Evolutionary conservation across 2,113 vertebrate genomes (phyloP), one percentile per base, ranked within the genome.

Genomic region (Alectura lathami): DNA sequence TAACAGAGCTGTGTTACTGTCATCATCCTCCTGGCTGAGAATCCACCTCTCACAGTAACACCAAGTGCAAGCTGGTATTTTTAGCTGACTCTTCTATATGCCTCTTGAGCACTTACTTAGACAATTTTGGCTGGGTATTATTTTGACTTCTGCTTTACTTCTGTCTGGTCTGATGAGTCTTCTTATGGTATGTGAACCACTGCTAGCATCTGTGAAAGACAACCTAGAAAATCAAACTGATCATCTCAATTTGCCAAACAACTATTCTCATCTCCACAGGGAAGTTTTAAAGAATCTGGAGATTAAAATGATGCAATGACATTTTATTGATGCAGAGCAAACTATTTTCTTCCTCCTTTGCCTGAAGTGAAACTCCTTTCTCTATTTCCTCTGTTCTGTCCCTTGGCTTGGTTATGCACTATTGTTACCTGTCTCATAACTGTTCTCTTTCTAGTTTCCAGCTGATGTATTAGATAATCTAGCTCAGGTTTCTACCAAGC

Each of bases 1-100:
- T 88, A 94, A 96, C 30, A 4, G 67, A 95, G 91, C 78, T 86
- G 84, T 79, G 90, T 86, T 91, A 74, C 80, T 92, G 94, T 94
- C 89, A 84, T 64, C 81, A 76, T 72, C 91, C 93, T 94, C 94
- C 91, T 95, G 89, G 81, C 75, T 91, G 76, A 92, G 82, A 76
- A 95, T 42, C 88, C 88, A 83, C 77, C 90, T 92, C 91, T 91
- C 91, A 75, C 86, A 87, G 89, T 79, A 93, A 78, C 86, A 90
- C 90, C 2, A 17, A 86, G 83, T 78, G 90, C 64, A 88, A 83
- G 62, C 53, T 73, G 80, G 69, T 97, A 96, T 96, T 97, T 95
- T 96, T 93, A 96, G 64, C 83, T 57, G 38, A 79, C 73, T 90
- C 76, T 47, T 83, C 79, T 84, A 10, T 66, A 47, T 82, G 60